Evolutionary conservation across 2,888 invertebrate species (phyloP), one percentile per base, ranked within the genome.

Genomic region (Andrena fulva): DNA sequence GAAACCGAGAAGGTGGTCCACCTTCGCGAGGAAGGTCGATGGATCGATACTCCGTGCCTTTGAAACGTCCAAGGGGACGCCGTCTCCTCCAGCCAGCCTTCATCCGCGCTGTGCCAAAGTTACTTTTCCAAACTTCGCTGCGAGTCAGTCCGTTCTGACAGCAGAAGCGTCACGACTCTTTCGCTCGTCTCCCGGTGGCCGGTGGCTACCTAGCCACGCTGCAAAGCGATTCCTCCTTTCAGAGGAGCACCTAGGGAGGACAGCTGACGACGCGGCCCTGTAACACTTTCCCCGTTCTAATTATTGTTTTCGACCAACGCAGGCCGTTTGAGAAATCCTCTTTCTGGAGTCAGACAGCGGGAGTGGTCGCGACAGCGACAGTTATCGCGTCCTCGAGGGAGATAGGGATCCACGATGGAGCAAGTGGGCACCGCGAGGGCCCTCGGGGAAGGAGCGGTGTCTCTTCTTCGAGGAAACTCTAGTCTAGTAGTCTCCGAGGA

Each of bases 1-100:
- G 77, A 87, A 82, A 42, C 77, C 77, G 74, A 77, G 78, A 81
- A 84, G 72, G 75, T 77, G 73, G 69, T 35, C 63, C 67, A 73
- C 70, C 67, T 80, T 85, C 69, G 63, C 59, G 69, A 52, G 80
- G 75, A 75, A 85, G 82, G 77, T 85, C 87, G 80, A 83, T 87
- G 87, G 85, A 87, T 87, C 67, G 77, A 54, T 63, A 73, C 63
- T 54, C 48, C 20, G 54, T 54, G 54, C n/a, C 24, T 54, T 54
- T 54, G 24, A 54, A 54, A 54, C 54, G 54, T n/a, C 54, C 7
- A 54, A 20, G 54, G 20, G 20, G 24, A 54, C 54, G 42, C 42
- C 16, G 42, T 42, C 42, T 42, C 42, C 12, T 42, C 42, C 42
- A 42, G 12, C 42, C 42, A 42, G 42, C 42, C 42, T 16, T 42